phyloP scores from a whole-genome alignment of 2,113 vertebrate genomes.

The Amblyopsis rosae region DNA sequence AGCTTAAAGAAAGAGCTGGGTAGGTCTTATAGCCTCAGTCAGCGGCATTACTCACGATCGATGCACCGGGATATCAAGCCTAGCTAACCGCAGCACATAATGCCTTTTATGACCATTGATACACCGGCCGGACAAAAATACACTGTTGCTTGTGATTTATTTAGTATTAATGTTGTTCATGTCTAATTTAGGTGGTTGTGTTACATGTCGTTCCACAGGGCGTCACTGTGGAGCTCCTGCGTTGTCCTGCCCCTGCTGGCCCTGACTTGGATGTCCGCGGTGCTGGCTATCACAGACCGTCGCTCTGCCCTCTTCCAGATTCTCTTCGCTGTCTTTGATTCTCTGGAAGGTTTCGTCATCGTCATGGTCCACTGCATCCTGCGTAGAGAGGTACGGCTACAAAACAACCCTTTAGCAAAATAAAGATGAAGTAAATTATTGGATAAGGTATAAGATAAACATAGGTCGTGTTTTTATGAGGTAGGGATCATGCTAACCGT shows the following conservation, averaged over 20 bases:
- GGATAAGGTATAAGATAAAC: neutral
- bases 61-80: constrained; percentile 39
- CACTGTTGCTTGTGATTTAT: no score
- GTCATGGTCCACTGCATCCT: constrained; percentile 99
- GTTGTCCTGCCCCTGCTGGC: constrained; percentile 96
- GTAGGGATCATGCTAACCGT: constrained; percentile 2
- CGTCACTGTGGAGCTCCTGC: constrained; percentile 98
- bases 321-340: constrained; percentile 96
- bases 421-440: neutral
- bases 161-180: no score
- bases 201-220: constrained; percentile 71
- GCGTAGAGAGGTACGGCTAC: constrained; percentile 85
- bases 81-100: constrained; percentile 19
- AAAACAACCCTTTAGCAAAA: neutral
- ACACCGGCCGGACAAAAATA: neutral
- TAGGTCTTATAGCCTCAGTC: constrained; percentile 75
- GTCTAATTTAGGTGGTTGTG: no score
- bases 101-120: neutral
- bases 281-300: constrained; percentile 95
- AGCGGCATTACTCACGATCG: constrained; percentile 42
- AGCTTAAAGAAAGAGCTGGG: constrained; percentile 99
- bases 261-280: constrained; percentile 98
- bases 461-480: constrained; percentile 1
- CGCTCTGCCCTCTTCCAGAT: constrained; percentile 98
- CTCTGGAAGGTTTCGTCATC: constrained; percentile 95